Conservation (phyloP, 2,888 invertebrate species). For the Drosophila borealis region DNA sequence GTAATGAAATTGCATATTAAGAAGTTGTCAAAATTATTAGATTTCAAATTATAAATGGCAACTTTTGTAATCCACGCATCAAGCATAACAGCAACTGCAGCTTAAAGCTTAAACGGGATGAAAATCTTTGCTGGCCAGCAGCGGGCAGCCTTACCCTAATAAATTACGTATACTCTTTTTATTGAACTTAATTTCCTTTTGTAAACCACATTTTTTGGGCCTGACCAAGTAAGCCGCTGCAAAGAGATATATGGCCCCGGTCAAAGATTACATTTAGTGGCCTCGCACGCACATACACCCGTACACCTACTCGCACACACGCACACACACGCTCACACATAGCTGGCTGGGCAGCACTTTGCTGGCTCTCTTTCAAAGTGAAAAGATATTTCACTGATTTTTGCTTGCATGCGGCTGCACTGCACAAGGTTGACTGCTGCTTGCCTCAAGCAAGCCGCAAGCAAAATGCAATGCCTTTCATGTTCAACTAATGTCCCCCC, state of each 20-base stretch:
- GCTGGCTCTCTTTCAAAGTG: conserved; percentile 11
- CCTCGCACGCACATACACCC: conserved; percentile 34
- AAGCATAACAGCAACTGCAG: background rate
- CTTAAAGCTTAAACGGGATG: conserved; percentile 20
- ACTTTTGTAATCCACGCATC: conserved; percentile 4
- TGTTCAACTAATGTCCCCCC: conserved; percentile 46
- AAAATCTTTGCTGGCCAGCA: background rate
- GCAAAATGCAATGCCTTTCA: conserved; percentile 74
- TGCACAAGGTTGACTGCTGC: conserved; percentile 28
- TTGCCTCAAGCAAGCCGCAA: conserved; percentile 68
- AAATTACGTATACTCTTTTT: conserved; percentile 73
- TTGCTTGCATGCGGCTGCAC: conserved; percentile 47
- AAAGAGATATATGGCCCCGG: conserved; percentile 71
- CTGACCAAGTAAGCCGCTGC: conserved; percentile 58
- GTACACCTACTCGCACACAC: conserved; percentile 12
- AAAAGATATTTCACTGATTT: conserved; percentile 65
- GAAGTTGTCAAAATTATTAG: conserved; percentile 71
- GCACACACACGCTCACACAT: conserved; percentile 11
- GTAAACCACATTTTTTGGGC: conserved; percentile 63
- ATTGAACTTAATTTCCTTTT: conserved; percentile 80
- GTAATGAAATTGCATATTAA: conserved; percentile 68
- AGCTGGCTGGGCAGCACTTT: conserved; percentile 6
- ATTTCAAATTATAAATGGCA: conserved; percentile 44
- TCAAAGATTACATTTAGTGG: conserved; percentile 72
- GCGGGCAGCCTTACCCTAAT: conserved; percentile 49